Evolutionary conservation across 1,140 invertebrate species (phyloP), one percentile per base, ranked within the genome.

Genomic region (Drosophila baimaii): DNA sequence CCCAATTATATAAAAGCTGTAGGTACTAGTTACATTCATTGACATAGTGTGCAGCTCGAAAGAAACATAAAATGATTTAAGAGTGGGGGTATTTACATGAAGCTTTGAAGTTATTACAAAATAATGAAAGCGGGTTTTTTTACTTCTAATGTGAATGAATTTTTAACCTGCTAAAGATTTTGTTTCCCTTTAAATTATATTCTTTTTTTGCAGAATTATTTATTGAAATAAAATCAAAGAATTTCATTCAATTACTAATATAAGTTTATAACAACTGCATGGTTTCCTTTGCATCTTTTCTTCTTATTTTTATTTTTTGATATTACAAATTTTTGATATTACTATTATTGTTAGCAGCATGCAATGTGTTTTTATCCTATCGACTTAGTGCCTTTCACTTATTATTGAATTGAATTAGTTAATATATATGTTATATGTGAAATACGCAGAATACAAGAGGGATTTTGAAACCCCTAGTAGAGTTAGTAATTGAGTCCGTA

Each of bases 291-390:
- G 23, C 15, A 27, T 17, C 7, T 17, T 21, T 52, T 33, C 4
- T 33, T 17, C 5, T 31, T 31, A 1, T 47, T 23, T 21, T 35
- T 31, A 31, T 35, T 5, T 10, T 35, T 7, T 12, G 33, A 19
- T 17, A 17, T 17, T 51, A 51, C 6, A 21, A 49, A 49, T 51
- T 29, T 25, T 10, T 58, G 10, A n/a, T 62, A 27, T 9, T n/a
- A 51, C 23, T 19, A 27, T 13, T 29, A 29, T 17, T 29, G 5
- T 49, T 19, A 5, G 49, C 49, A 33, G 49, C 17, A 15, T 21
- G 21, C 1, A 19, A 10, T 49, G 4, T 13, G 0, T 27, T 13
- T 35, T 23, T 25, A 5, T 27, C 15, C 6, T 21, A 15, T 35
- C 23, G 55, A n/a, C n/a, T 5, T 39, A 10, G 23, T 25, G 15